Evolutionary conservation across 2,797 vertebrate species (phyloP).

Genomic region (Crenuchus spilurus): DNA sequence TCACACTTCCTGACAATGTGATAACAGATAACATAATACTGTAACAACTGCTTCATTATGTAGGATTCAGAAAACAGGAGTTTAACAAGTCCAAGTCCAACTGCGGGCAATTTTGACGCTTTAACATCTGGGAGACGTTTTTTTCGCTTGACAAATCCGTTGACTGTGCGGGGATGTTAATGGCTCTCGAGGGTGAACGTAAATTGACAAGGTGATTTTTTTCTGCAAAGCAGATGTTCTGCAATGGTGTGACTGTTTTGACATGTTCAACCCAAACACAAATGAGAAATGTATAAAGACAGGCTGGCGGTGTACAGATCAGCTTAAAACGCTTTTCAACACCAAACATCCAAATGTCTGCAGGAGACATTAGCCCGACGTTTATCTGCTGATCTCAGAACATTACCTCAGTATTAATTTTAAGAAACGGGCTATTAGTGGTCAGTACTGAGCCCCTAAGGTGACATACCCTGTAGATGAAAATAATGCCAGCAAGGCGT

Average conservation of each 20-base stretch:
- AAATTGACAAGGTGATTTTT: conserved; percentile 57
- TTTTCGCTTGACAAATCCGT: conserved; percentile 75
- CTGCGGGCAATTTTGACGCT: conserved; percentile 53
- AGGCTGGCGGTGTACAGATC: background rate
- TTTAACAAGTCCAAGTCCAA: conserved; percentile 35
- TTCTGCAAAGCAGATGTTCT: conserved; percentile 75
- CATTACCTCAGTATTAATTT: too few relatives aligned
- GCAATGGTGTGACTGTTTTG: conserved; percentile 72
- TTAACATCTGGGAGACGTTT: conserved; percentile 77
- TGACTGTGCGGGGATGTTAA: conserved; percentile 72
- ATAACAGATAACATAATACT: background rate
- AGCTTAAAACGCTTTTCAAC: background rate
- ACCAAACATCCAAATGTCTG: background rate
- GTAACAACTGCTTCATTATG: background rate
- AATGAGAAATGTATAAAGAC: conserved; percentile 66
- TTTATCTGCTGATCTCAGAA: too few relatives aligned
- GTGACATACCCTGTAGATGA: too few relatives aligned
- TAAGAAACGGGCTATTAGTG: too few relatives aligned
- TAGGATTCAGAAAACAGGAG: background rate
- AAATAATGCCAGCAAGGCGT: too few relatives aligned
- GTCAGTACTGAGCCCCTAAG: too few relatives aligned
- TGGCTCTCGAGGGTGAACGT: conserved; percentile 71
- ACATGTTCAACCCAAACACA: conserved; percentile 69
- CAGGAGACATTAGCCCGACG: background rate
- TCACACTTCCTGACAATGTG: background rate